Evolutionary conservation across 2,113 vertebrate species (phyloP).

Genomic region (Brachyistius frenatus): DNA sequence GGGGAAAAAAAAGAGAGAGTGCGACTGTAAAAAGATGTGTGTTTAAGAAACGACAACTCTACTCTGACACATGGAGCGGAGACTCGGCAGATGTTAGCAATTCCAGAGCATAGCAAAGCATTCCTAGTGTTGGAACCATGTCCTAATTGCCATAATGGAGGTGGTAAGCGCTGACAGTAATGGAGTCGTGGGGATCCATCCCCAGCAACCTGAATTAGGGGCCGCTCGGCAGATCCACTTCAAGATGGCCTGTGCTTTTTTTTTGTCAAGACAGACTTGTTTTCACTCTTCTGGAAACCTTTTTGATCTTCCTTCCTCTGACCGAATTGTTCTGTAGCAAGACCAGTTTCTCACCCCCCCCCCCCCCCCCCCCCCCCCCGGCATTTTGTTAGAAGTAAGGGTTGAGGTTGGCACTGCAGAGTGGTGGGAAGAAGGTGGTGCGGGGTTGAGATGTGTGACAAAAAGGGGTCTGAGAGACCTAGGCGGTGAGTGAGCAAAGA

Average conservation of each 20-base stretch:
- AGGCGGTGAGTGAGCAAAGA: constrained; percentile 71
- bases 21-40: constrained; percentile 78
- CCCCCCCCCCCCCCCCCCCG: no score
- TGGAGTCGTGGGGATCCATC: constrained; percentile 80
- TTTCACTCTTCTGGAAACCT: constrained; percentile 32
- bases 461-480: constrained; percentile 38
- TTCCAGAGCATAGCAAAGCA: constrained; percentile 79
- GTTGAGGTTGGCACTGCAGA: constrained; percentile 3
- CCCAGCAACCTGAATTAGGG: constrained; percentile 80
- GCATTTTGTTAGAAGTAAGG: constrained; percentile 12
- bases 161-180: constrained; percentile 84
- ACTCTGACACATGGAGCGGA: constrained; percentile 77
- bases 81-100: constrained; percentile 86
- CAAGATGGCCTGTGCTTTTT: constrained; percentile 74
- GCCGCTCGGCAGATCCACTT: constrained; percentile 77
- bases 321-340: neutral
- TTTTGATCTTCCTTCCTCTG: constrained; percentile 12
- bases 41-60: constrained; percentile 80
- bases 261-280: constrained; percentile 27
- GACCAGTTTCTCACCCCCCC: neutral
- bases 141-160: constrained; percentile 86
- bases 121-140: constrained; percentile 81
- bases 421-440: neutral
- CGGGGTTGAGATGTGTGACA: constrained; percentile 4
- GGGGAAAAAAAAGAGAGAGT: constrained; percentile 40